Base-by-base conservation (phyloP, 2,888 invertebrate species). In the Eulithis prunata region DNA sequence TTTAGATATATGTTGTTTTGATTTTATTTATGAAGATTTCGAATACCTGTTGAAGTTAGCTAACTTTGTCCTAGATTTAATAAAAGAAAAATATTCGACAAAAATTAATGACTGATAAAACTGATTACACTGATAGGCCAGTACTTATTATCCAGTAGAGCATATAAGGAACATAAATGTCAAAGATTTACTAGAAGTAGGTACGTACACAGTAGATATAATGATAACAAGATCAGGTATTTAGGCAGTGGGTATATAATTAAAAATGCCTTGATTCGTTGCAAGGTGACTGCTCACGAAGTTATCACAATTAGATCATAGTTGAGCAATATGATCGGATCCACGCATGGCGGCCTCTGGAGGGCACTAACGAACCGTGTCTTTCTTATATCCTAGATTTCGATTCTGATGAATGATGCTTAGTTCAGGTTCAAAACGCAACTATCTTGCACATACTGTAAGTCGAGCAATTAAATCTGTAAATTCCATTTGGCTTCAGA, bases 321-420 rank as follows among this genome's bases (percentile, higher is more conserved):
- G 73, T 89, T 85, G 75, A 75, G 84, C 81, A 89, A 87, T 49
- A 21, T 49, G 14, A 21, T 77, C 83, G 90, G 90, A 91, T 85
- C 78, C 82, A 87, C 85, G 90, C 86, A 79, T 86, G 80, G 79
- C 77, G 77, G 75, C 54, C 66, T 72, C 70, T 78, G 78, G 21
- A 85, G 84, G 84, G 82, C 83, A 74, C 72, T 78, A 79, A 66
- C 78, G 75, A 71, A 82, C 75, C 83, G 79, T 84, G 72, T 69
- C 80, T 71, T 72, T 55, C 52, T 57, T 57, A 57, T 55, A 49
- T 43, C 54, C 56, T 14, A 51, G 56, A 43, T 62, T 56, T 32
- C 21, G 46, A 53, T 36, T 36, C 36, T 14, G 47, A 32, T 59
- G 21, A 21, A 28, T 43, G 38, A 11, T 51, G 21, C 38, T 28